Evolutionary conservation across 2,888 invertebrate genomes (phyloP), one percentile per base, ranked within the genome.

Genomic region (Andrena bicolor): DNA sequence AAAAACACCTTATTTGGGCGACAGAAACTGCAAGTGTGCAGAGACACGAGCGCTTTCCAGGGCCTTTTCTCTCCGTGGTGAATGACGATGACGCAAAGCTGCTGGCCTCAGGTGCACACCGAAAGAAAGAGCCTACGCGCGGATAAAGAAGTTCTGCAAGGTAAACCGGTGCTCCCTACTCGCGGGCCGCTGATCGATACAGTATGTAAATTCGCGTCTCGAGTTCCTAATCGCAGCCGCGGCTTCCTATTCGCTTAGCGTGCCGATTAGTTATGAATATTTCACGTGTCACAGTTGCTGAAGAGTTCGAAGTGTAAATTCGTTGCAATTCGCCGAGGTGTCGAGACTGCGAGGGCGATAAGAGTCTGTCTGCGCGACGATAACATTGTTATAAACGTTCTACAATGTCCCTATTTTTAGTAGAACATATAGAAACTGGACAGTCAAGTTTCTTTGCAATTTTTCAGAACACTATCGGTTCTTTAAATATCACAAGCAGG

Each of bases 11-110:
- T 76, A 35, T 74, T 74, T 35, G 58, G 64, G 10, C 58, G 49
- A 32, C 64, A 28, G 41, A 53, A 30, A 48, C 16, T 58, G 35
- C 76, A 74, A 64, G 58, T 35, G 76, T 65, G 32, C 64, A 73
- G 23, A 28, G 23, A 20, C 16, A 13, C 35, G 35, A 56, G n/a
- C n/a, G 56, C 35, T 41, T 48, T 41, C 58, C 28, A 41, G 69
- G 10, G 10, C 48, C 53, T 56, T 32, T 58, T 20, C 49, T 75
- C 30, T 28, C 35, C 32, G 48, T 10, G 58, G 4, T 58, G 76
- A 74, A 65, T 58, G 49, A 60, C 64, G 20, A 76, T 65, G 64
- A 76, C 75, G 75, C 58, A 74, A 32, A 58, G 66, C 58, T 26
- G 56, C 35, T 69, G 28, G 48, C 32, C 56, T 26, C 56, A 41